Percentiles rank a stretch among this genome's conserved stretches.
Conservation (phyloP, 2,888 invertebrate species). For the Octonoba sinensis region DNA sequence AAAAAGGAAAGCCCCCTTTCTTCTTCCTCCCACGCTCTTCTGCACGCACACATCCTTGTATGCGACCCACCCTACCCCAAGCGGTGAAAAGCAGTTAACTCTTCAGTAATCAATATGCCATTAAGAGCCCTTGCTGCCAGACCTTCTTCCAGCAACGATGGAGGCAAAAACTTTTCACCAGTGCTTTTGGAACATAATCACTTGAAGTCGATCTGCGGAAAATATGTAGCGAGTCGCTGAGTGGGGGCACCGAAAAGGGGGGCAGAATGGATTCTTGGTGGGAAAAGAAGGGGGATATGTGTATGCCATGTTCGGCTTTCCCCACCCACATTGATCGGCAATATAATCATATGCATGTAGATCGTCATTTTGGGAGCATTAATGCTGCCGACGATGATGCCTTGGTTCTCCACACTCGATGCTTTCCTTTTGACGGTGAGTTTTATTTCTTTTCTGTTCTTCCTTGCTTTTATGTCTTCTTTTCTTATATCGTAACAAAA, state of each 20-base stretch:
- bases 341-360: constrained; percentile 64
- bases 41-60: constrained; percentile 28
- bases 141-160: constrained; percentile 1
- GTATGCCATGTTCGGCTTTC: constrained; percentile 28
- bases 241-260: constrained; percentile 12
- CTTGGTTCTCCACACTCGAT: constrained; percentile 31
- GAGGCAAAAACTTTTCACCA: constrained; percentile 49
- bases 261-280: neutral
- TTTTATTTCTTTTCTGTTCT: constrained; percentile 27
- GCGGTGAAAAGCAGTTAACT: constrained; percentile 65
- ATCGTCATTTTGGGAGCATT: constrained; percentile 61
- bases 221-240: constrained; percentile 61
- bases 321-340: constrained; percentile 57
- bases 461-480: constrained; percentile 54
- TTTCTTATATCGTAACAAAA: constrained; percentile 50
- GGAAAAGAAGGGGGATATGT: constrained; percentile 15
- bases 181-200: constrained; percentile 54
- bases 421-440: constrained; percentile 39
- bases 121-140: constrained; percentile 45
- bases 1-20: constrained; percentile 37
- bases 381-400: constrained; percentile 55
- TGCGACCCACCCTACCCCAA: neutral
- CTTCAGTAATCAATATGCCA: constrained; percentile 65
- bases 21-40: constrained; percentile 14
- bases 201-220: constrained; percentile 59